Percentiles rank a stretch among this genome's conserved stretches.
Conservation (phyloP, 2,888 invertebrate species). For the Noctua comes region DNA sequence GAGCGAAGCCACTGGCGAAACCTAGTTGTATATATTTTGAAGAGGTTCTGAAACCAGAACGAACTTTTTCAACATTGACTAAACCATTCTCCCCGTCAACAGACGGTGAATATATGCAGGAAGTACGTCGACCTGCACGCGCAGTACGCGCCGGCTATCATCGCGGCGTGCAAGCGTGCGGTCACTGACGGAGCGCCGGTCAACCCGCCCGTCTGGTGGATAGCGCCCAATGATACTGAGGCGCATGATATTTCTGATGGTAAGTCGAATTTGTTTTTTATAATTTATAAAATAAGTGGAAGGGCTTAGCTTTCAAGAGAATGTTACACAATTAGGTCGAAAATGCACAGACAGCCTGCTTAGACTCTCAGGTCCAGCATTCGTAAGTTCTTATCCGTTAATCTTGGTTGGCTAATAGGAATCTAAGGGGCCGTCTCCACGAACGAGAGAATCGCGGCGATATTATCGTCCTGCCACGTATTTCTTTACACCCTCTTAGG, state of each 20-base stretch:
- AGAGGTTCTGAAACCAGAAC: background rate
- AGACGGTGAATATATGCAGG: constrained; percentile 90
- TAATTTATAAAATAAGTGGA: background rate
- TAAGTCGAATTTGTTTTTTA: constrained; percentile 56
- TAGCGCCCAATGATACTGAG: constrained; percentile 90
- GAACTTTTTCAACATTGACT: background rate
- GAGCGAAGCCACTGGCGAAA: background rate
- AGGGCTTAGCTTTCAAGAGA: background rate
- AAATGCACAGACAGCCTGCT: background rate
- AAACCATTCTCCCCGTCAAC: constrained; percentile 19
- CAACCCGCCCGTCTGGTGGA: constrained; percentile 94
- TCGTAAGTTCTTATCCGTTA: background rate
- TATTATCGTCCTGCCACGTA: too few species aligned
- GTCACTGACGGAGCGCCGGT: constrained; percentile 90
- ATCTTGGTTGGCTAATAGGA: background rate
- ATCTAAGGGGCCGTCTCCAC: too few species aligned
- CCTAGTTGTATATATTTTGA: background rate
- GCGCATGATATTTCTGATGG: constrained; percentile 87
- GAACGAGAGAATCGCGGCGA: too few species aligned
- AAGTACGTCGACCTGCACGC: constrained; percentile 90
- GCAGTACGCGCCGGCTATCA: constrained; percentile 86
- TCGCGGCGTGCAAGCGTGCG: constrained; percentile 87
- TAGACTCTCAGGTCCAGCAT: background rate
- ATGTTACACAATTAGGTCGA: background rate
- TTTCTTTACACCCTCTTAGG: too few species aligned